Percentiles rank a stretch among this genome's conserved stretches.
phyloP scores from a whole-genome alignment of 2,797 vertebrate genomes.

The Trematomus bernacchii region DNA sequence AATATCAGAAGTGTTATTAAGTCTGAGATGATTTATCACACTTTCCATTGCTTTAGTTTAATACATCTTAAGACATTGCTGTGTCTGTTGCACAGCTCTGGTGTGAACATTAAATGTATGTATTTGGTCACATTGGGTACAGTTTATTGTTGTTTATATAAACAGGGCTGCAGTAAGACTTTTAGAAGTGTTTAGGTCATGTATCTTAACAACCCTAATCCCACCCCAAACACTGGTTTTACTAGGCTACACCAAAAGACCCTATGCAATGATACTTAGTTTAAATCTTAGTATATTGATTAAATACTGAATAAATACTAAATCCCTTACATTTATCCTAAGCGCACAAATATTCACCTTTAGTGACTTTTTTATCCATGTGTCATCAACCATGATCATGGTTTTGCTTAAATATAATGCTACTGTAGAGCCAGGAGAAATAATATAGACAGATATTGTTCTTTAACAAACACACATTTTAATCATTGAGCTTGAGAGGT shows the following conservation, averaged over 20 bases:
- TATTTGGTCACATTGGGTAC: not conserved
- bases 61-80: conserved; percentile 4
- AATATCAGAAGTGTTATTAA: not conserved
- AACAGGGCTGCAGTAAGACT: not conserved
- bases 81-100: not conserved
- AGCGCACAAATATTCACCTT: no score
- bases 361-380: no score
- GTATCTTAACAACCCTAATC: not conserved
- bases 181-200: not conserved
- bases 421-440: no score
- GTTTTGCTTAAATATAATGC: no score
- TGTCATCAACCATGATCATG: no score
- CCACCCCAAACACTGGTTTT: not conserved
- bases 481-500: no score
- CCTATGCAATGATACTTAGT: no score
- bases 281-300: no score
- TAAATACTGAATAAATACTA: no score
- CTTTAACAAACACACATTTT: no score
- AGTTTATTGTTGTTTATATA: not conserved
- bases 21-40: conserved; percentile 12
- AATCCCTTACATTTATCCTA: no score
- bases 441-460: no score
- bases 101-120: not conserved
- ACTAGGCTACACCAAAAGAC: not conserved
- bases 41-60: not conserved